phyloP scores from a whole-genome alignment of 92 coral and sea anemone genomes.

The Porites rus region DNA sequence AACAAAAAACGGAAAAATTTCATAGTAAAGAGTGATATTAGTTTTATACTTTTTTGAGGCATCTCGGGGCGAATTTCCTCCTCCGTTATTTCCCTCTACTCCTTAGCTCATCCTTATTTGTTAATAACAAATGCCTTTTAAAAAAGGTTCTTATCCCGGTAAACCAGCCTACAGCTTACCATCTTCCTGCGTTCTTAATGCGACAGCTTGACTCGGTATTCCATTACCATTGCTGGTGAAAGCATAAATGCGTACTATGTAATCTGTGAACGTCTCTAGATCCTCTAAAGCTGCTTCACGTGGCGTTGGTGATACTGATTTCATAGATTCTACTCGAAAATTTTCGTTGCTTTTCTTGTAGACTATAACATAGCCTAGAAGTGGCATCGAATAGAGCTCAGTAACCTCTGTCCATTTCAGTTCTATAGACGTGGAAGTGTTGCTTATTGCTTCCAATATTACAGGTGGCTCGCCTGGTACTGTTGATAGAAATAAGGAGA shows the following conservation, averaged over 20 bases:
- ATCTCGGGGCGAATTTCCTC: no score
- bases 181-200: slow-evolving; percentile 65
- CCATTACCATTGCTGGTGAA: slow-evolving; percentile 71
- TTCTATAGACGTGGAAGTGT: slow-evolving; percentile 3
- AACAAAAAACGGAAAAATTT: no score
- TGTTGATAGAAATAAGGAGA: neutral
- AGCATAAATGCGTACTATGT: slow-evolving; percentile 55
- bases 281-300: slow-evolving; percentile 19
- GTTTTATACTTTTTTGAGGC: no score
- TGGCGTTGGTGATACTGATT: slow-evolving; percentile 16
- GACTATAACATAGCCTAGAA: slow-evolving; percentile 22
- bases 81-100: no score
- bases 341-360: slow-evolving; percentile 1
- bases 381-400: neutral
- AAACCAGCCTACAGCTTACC: slow-evolving; percentile 16
- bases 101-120: no score
- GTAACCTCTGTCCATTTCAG: slow-evolving; percentile 23
- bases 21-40: no score
- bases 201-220: slow-evolving; percentile 25
- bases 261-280: slow-evolving; percentile 55
- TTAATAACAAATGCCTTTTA: no score
- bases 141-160: neutral
- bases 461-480: slow-evolving; percentile 25
- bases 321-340: neutral
- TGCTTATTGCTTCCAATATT: neutral